These are phyloP conservation scores for Gasteruption jaculator DNA, from an alignment of 2,888 invertebrate species.

Conservation along the genomic window DNA sequence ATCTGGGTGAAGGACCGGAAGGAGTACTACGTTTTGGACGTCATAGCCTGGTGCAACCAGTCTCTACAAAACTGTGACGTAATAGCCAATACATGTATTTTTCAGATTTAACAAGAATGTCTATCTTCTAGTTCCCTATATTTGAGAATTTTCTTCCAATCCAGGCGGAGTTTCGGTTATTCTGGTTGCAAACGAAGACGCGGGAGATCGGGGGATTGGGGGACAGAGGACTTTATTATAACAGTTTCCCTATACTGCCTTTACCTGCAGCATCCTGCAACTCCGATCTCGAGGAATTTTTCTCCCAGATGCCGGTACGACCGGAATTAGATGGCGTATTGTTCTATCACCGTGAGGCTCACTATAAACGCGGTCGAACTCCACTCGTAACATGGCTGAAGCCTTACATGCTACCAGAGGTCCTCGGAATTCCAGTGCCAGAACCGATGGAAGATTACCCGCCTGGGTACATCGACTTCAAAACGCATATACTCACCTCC, in stretches of 20 bases:
- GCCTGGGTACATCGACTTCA: slow-evolving; percentile 38
- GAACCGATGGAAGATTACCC: slow-evolving; percentile 37
- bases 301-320: too few relatives aligned
- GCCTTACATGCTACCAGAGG: slow-evolving; percentile 81
- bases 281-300: too few relatives aligned
- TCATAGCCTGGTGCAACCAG: slow-evolving; percentile 75
- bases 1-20: slow-evolving; percentile 62
- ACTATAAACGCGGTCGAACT: slow-evolving; percentile 74
- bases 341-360: slow-evolving; percentile 82
- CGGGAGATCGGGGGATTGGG: slow-evolving; percentile 58
- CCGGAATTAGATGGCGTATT: slow-evolving; percentile 77
- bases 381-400: slow-evolving; percentile 92
- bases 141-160: slow-evolving; percentile 36
- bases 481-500: too few relatives aligned
- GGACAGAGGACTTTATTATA: slow-evolving; percentile 40
- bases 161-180: slow-evolving; percentile 80
- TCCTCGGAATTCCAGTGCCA: slow-evolving; percentile 55
- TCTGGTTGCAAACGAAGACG: slow-evolving; percentile 74
- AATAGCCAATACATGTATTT: slow-evolving; percentile 32
- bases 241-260: slow-evolving; percentile 53
- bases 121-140: background rate
- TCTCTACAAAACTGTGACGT: slow-evolving; percentile 73
- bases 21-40: slow-evolving; percentile 75
- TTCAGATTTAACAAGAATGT: background rate
- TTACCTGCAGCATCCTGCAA: slow-evolving; percentile 55